These are phyloP conservation scores for Enteromius trimaculatus DNA, from an alignment of 2,797 vertebrate species.

Conservation along the genomic window DNA sequence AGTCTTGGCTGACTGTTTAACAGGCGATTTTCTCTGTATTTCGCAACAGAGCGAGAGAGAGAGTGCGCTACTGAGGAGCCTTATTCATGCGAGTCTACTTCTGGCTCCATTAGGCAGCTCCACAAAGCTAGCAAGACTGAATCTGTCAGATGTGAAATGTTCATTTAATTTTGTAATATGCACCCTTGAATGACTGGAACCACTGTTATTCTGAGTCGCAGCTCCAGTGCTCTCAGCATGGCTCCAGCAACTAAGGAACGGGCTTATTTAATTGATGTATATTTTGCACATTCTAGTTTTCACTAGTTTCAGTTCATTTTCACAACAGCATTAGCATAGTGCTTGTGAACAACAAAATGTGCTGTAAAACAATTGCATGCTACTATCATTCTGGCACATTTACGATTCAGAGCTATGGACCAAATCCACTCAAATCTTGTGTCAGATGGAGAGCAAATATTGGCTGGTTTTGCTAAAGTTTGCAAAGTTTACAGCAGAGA, in stretches of 20 bases:
- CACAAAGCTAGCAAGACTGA: constrained; percentile 36
- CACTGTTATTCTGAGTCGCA: neutral
- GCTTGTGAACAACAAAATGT: neutral
- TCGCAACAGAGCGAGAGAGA: constrained; percentile 33
- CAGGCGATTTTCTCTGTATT: constrained; percentile 36
- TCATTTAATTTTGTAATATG: constrained; percentile 28
- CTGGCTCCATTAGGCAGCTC: constrained; percentile 15
- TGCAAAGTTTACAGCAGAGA: constrained; percentile 7
- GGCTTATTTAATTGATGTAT: neutral
- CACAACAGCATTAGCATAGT: neutral
- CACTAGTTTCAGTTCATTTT: neutral
- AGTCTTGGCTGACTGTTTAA: constrained; percentile 42
- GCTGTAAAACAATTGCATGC: neutral
- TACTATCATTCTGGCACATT: neutral
- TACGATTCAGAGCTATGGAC: neutral
- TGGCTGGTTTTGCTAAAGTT: constrained; percentile 1
- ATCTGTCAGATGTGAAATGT: constrained; percentile 38
- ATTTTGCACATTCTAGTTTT: neutral
- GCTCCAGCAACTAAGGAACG: neutral
- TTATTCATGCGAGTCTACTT: neutral
- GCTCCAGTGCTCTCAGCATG: neutral
- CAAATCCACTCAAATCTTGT: constrained; percentile 13
- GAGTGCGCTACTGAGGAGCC: constrained; percentile 15
- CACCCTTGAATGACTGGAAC: neutral
- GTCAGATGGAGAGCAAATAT: constrained; percentile 33